Conservation (phyloP, 2,797 vertebrate genomes). For the Craterocephalus amniculus region DNA sequence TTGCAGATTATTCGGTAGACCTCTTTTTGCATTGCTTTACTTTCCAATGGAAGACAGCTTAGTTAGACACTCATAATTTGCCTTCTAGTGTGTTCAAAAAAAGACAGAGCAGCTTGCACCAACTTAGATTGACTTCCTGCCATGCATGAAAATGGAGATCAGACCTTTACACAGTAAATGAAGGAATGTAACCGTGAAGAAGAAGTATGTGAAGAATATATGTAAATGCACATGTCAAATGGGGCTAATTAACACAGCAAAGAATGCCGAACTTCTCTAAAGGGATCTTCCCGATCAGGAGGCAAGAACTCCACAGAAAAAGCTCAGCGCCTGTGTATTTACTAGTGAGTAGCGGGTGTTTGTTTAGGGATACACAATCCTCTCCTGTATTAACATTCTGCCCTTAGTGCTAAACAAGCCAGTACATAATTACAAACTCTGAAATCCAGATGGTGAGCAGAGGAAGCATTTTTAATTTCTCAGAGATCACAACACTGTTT, state of each 20-base stretch:
- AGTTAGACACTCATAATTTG: constrained; percentile 15
- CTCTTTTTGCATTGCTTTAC: constrained; percentile 34
- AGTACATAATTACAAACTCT: constrained; percentile 56
- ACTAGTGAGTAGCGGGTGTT: constrained; percentile 13
- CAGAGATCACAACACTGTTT: constrained; percentile 19
- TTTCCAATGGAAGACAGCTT: constrained; percentile 19
- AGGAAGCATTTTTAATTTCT: constrained; percentile 37
- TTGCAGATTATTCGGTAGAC: constrained; percentile 25
- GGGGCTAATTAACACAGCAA: constrained; percentile 56
- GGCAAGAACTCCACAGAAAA: constrained; percentile 12
- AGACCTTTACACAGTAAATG: constrained; percentile 48
- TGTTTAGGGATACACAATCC: constrained; percentile 29
- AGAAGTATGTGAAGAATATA: constrained; percentile 7
- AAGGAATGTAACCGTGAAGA: constrained; percentile 30
- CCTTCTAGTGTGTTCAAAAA: background rate
- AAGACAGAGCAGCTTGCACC: constrained; percentile 9
- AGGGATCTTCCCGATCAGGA: constrained; percentile 25
- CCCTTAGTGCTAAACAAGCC: constrained; percentile 58
- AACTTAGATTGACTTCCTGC: background rate
- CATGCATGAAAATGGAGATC: constrained; percentile 35
- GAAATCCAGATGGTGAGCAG: constrained; percentile 65
- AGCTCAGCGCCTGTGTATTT: background rate
- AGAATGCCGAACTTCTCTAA: constrained; percentile 18
- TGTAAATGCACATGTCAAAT: constrained; percentile 39
- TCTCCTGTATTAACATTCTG: constrained; percentile 52